Percentiles rank a stretch among this genome's conserved stretches.
Conservation (phyloP, 2,113 vertebrate genomes). For the Eolophus roseicapilla region DNA sequence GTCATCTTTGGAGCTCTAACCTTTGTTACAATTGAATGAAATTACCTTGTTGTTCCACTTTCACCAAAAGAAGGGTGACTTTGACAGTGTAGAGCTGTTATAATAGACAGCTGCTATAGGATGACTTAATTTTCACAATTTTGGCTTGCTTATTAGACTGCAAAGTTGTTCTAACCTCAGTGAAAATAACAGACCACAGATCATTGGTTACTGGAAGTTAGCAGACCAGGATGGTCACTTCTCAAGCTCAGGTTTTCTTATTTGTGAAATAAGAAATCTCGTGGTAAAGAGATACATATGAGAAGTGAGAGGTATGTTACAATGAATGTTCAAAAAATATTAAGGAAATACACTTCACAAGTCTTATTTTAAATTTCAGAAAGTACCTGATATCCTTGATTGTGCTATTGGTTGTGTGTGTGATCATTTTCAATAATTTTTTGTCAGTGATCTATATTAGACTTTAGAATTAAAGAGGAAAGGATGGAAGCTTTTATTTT, state of each 20-base stretch:
- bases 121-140: not conserved
- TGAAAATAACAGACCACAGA: not conserved
- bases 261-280: not conserved
- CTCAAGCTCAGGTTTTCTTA: not conserved
- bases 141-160: not conserved
- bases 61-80: not conserved
- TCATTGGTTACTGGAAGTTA: not conserved
- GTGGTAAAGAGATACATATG: not conserved
- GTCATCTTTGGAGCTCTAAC: not conserved
- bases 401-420: not conserved
- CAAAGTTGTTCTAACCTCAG: not conserved
- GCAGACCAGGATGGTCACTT: not conserved
- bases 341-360: not conserved
- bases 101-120: not conserved
- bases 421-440: not conserved
- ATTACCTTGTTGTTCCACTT: not conserved
- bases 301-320: not conserved
- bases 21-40: rapidly evolving
- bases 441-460: not conserved
- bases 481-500: not conserved
- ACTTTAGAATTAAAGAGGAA: not conserved
- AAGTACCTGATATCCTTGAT: not conserved
- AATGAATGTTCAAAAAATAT: not conserved
- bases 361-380: not conserved
- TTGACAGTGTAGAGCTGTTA: not conserved